Percentiles rank a stretch among this genome's conserved stretches.
Conservation (phyloP, 2,888 invertebrate genomes). For the Lasioglossum leucozonium region DNA sequence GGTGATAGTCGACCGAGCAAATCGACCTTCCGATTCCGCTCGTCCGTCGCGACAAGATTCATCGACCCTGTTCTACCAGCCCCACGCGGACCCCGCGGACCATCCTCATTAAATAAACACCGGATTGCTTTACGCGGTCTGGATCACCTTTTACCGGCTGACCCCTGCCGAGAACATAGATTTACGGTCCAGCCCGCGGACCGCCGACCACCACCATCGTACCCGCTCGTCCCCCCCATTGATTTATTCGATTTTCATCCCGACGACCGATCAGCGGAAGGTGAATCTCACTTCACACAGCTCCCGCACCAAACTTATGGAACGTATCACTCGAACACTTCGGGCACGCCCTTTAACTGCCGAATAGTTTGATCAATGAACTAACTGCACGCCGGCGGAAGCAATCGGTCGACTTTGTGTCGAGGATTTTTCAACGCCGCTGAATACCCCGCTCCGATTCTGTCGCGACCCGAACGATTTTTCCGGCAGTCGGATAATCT, state of each 20-base stretch:
- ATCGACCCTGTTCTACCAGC: constrained; percentile 22
- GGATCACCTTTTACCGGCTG: constrained; percentile 29
- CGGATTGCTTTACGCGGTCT: constrained; percentile 30
- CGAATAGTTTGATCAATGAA: constrained; percentile 15
- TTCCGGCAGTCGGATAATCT: not conserved
- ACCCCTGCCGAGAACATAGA: not conserved
- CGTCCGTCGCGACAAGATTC: constrained; percentile 46
- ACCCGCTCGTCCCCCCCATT: constrained; percentile 8
- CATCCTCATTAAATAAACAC: constrained; percentile 38
- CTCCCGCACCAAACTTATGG: constrained; percentile 1
- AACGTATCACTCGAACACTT: constrained; percentile 10
- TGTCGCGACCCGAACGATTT: not conserved
- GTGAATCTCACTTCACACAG: not conserved
- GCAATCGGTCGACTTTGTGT: not conserved
- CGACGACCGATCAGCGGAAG: not conserved
- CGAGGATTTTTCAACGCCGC: not conserved
- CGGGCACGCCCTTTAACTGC: constrained; percentile 6
- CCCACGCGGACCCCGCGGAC: not conserved
- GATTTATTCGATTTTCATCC: constrained; percentile 36
- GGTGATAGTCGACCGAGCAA: constrained; percentile 50
- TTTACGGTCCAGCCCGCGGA: constrained; percentile 19
- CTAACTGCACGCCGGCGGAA: not conserved
- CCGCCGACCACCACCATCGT: not conserved
- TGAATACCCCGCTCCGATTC: not conserved
- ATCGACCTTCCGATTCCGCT: constrained; percentile 60